Percentiles rank a stretch among this genome's conserved stretches.
Evolutionary conservation across 2,888 invertebrate genomes (phyloP).

Genomic region (Lasioglossum calceatum): DNA sequence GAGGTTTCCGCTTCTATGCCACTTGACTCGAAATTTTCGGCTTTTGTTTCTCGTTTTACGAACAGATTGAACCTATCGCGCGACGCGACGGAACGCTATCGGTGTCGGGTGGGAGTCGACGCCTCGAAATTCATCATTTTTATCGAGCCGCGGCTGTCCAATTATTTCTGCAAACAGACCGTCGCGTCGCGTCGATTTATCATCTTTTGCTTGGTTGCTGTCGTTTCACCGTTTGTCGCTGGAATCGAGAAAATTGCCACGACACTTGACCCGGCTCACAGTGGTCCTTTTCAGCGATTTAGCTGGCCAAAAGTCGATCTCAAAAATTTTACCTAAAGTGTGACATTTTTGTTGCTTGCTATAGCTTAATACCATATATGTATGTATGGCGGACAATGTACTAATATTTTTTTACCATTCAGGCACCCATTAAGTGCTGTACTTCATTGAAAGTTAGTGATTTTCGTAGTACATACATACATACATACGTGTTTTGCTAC

Average conservation of each 20-base stretch:
- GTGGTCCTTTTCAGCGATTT: too few relatives aligned
- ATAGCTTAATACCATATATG: too few relatives aligned
- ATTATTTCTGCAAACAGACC: neutral
- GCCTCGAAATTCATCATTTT: conserved; percentile 4
- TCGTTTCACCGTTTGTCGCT: neutral
- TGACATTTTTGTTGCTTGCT: too few relatives aligned
- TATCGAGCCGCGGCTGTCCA: neutral
- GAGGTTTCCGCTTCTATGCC: conserved; percentile 41
- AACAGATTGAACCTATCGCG: neutral
- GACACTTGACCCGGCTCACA: too few relatives aligned
- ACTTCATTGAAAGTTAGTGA: too few relatives aligned
- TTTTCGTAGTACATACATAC: too few relatives aligned
- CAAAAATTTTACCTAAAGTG: too few relatives aligned
- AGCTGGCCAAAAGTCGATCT: too few relatives aligned
- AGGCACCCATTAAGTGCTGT: too few relatives aligned
- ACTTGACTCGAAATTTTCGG: conserved; percentile 48
- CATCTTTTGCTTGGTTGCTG: conserved; percentile 4
- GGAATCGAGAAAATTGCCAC: neutral
- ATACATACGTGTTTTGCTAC: too few relatives aligned
- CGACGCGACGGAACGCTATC: neutral
- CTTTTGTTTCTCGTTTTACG: neutral
- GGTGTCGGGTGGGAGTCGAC: neutral
- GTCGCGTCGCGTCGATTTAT: neutral
- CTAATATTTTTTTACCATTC: too few relatives aligned
- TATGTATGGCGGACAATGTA: too few relatives aligned